Evolutionary conservation across 1,140 invertebrate genomes (phyloP), one percentile per base, ranked within the genome.

Genomic region (Drosophila obscura): DNA sequence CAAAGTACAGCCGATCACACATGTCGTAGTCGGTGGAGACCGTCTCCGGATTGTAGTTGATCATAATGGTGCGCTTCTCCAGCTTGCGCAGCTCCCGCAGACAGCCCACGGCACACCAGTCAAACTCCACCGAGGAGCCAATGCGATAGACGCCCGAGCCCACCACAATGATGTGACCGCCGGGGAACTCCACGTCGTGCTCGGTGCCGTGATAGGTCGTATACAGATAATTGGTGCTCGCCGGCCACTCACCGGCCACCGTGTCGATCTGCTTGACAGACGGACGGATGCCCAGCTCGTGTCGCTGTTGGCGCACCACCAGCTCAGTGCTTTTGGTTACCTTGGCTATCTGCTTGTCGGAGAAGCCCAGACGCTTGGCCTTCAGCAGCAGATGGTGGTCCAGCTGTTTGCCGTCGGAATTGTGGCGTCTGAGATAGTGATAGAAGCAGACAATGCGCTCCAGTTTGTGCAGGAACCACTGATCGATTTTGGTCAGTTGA

Each of bases 1-100:
- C 99, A 92, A 99, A 99, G 90, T 99, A 99, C 13, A 99, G 92
- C 44, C 98, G 93, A 92, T 99, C 98, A 89, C 98, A 99, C 96
- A 99, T 99, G 82, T 99, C 99, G 84, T 99, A 99, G 92, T 99
- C 99, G 5, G 99, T 99, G 89, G 97, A 98, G 0, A 99, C 99
- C 1, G 99, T 99, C 93, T 99, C 99, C 0, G 99, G 99, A 93
- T 99, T 99, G 89, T 98, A 99, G 92, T 99, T 99, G 0, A 99
- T 95, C 98, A 99, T 99, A n/a, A 99, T 98, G 0, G 98, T 99
- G 78, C 96, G 96, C 55, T 94, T 94, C 1, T 94, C 95, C 48
- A 99, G 94, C 76, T 96, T 96, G 76, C 97, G 94, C 13, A 99
- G 92, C 92, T 99, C 98, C 59, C 96, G 93, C 28, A 99, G 94